phyloP scores from a whole-genome alignment of 2,888 invertebrate species.

The Peribatodes rhomboidaria region DNA sequence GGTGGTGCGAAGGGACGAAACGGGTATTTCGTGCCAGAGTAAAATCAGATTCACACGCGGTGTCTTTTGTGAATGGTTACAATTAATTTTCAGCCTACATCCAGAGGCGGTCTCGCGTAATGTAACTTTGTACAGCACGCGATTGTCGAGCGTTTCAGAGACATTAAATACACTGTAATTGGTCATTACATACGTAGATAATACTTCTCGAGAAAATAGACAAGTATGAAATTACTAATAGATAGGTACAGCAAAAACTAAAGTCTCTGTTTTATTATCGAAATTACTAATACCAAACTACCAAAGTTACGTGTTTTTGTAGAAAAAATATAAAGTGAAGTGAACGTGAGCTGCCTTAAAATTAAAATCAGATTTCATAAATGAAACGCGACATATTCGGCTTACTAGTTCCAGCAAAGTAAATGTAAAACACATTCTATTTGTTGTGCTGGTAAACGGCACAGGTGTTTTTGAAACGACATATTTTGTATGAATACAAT shows the following conservation, averaged over 20 bases:
- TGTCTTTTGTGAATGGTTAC: conserved; percentile 13
- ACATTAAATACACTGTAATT: background rate
- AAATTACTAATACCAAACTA: no score
- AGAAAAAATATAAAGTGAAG: background rate
- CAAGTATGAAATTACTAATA: no score
- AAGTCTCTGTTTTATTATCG: background rate
- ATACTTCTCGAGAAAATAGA: background rate
- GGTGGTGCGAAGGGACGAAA: conserved; percentile 42
- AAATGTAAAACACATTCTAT: conserved; percentile 25
- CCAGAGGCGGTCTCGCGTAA: conserved; percentile 5
- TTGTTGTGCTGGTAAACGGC: conserved; percentile 16
- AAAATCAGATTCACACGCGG: background rate
- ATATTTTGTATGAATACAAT: conserved; percentile 24
- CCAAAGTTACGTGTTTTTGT: no score
- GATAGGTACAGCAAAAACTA: background rate
- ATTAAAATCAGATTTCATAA: background rate
- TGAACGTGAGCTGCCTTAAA: background rate
- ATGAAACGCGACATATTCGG: background rate
- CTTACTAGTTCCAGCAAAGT: conserved; percentile 11
- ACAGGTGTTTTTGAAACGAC: conserved; percentile 38
- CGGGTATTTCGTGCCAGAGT: conserved; percentile 32
- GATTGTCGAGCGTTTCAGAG: background rate
- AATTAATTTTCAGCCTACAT: conserved; percentile 28
- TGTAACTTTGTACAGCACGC: conserved; percentile 6
- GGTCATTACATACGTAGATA: background rate